Base-by-base conservation (phyloP, 2,888 invertebrate genomes). In the Tigriopus californicus region DNA sequence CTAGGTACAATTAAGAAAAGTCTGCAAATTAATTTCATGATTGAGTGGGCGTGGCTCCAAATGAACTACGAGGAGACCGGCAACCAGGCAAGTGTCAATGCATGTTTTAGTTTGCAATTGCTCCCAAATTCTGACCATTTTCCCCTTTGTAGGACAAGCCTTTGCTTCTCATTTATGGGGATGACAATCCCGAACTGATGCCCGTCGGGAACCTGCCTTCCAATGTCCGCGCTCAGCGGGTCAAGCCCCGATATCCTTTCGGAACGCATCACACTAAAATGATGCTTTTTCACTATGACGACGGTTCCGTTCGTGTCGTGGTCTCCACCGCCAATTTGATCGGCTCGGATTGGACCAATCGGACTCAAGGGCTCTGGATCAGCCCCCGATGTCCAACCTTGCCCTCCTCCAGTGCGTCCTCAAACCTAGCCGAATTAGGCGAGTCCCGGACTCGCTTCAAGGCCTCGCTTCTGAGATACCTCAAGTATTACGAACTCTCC, bases 321-420 rank as follows among this genome's bases (percentile, higher is more conserved):
- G 79, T 95, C 41, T 87, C 86, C 0, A 94, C 94, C 0, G 90
- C 94, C 0, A 97, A 97, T 74, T 74, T 95, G 3, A 85, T 92
- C 65, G 76, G 81, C 24, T 82, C 84, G 63, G 95, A 97, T 71
- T 97, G 95, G 95, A 80, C 85, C 66, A 85, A 92, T 70, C 80
- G 91, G 65, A 89, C 91, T 0, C 94, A 97, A 71, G 91, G 91
- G 79, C 71, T 92, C 11, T 94, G 94, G 94, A 76, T 94, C 40
- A 89, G 91, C 68, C 90, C 90, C 0, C 0, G 67, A 75, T 1
- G 71, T 25, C 40, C 48, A 72, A 8, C 33, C 8, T 33, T 33
- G 8, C 33, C 33, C 3, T 33, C 33, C 33, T 33, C 33, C 33
- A 1, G 72, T 79, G 1, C 74, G 74, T 49, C n/a, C n/a, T 48